phyloP scores from a whole-genome alignment of 30 jellyfish, hydroid and myxozoan species.

The Pelagia noctiluca region DNA sequence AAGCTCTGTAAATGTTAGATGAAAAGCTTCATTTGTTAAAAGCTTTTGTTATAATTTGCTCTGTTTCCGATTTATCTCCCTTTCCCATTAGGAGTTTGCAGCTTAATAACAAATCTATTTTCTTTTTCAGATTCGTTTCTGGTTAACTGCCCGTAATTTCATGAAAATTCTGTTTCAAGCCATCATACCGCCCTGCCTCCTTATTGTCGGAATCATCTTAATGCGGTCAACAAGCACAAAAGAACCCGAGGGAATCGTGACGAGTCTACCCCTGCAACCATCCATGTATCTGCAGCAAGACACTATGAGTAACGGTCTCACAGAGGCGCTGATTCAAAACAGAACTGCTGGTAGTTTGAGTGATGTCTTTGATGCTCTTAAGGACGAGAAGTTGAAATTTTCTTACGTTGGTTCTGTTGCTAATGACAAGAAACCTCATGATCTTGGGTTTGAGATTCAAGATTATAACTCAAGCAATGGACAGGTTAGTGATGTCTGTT shows the following conservation, averaged over 20 bases:
- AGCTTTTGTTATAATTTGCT: not conserved
- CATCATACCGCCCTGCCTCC: constrained; percentile 69
- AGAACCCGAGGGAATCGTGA: constrained; percentile 50
- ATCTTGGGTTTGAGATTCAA: constrained; percentile 47
- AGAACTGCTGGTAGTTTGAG: not conserved
- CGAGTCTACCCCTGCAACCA: constrained; percentile 50
- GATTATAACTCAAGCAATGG: constrained; percentile 15
- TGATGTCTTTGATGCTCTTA: constrained; percentile 35
- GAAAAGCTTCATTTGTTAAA: no score
- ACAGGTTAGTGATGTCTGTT: constrained; percentile 76
- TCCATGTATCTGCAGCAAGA: constrained; percentile 65
- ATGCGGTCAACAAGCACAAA: constrained; percentile 33
- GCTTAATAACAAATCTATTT: no score
- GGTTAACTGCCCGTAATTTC: constrained; percentile 59
- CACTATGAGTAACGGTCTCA: not conserved
- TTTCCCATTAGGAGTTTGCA: no score
- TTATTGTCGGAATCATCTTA: constrained; percentile 73
- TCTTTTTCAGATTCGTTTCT: constrained; percentile 58
- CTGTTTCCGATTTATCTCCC: not conserved
- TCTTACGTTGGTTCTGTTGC: constrained; percentile 36
- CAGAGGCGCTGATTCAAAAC: constrained; percentile 73
- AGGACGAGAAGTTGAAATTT: constrained; percentile 27
- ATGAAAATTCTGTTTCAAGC: constrained; percentile 77
- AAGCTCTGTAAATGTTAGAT: no score
- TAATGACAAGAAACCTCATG: constrained; percentile 56